These are phyloP conservation scores for Sphecodes monilicornis DNA, from an alignment of 2,888 invertebrate genomes.

Conservation along the genomic window DNA sequence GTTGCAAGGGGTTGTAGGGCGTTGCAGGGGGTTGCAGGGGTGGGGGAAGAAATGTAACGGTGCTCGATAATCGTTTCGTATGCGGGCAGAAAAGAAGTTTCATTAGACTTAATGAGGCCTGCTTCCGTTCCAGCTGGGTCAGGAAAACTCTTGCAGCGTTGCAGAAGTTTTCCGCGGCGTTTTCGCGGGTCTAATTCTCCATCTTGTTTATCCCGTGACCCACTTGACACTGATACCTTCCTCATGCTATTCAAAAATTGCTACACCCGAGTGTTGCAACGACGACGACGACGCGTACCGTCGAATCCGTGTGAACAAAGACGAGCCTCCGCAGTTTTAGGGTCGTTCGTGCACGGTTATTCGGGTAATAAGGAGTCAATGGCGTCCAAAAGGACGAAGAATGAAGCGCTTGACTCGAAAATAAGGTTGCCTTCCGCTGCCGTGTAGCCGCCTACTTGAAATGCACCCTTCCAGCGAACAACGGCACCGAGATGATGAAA, in stretches of 20 bases:
- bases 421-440: background rate
- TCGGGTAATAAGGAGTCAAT: background rate
- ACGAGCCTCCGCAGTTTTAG: background rate
- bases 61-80: slow-evolving; percentile 43
- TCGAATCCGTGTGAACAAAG: background rate
- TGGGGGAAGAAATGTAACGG: background rate
- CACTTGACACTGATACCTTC: background rate
- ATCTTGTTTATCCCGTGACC: slow-evolving; percentile 22
- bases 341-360: background rate
- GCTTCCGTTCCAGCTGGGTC: slow-evolving; percentile 23
- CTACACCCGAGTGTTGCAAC: background rate
- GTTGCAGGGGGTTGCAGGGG: background rate
- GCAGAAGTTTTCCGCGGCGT: slow-evolving; percentile 21
- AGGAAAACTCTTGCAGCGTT: slow-evolving; percentile 13
- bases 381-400: background rate
- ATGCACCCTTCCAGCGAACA: background rate
- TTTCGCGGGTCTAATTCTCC: slow-evolving; percentile 19
- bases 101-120: slow-evolving; percentile 41
- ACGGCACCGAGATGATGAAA: background rate
- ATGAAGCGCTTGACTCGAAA: background rate
- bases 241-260: slow-evolving; percentile 4
- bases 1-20: background rate
- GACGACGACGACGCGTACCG: background rate
- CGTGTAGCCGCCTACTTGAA: background rate
- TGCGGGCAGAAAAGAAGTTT: slow-evolving; percentile 34